Evolutionary conservation across 2,888 invertebrate species (phyloP).

Genomic region (Limnephilus rhombicus): DNA sequence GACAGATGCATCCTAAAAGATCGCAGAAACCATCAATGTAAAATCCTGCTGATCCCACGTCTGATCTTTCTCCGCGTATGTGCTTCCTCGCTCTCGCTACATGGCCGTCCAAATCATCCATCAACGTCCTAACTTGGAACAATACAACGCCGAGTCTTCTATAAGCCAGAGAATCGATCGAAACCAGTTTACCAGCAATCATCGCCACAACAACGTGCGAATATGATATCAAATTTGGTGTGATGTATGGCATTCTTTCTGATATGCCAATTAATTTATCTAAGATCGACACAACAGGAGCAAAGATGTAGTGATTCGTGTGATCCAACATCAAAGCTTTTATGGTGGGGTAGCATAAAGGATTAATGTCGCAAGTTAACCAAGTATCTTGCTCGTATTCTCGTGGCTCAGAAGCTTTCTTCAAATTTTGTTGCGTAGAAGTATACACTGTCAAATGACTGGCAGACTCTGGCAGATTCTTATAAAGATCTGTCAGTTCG

Average conservation of each 20-base stretch:
- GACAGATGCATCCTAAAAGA: conserved; percentile 84
- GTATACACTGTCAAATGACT: conserved; percentile 67
- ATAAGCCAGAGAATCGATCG: conserved; percentile 84
- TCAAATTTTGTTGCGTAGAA: conserved; percentile 60
- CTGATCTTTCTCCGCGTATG: conserved; percentile 86
- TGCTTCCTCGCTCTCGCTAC: conserved; percentile 88
- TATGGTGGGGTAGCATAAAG: conserved; percentile 88
- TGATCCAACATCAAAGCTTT: conserved; percentile 91
- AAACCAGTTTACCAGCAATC: conserved; percentile 85
- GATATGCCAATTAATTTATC: conserved; percentile 84
- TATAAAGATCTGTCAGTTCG: conserved; percentile 67
- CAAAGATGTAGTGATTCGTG: conserved; percentile 89
- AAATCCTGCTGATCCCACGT: conserved; percentile 89
- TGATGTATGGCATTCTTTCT: conserved; percentile 79
- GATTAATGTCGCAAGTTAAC: conserved; percentile 85
- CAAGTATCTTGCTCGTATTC: conserved; percentile 78
- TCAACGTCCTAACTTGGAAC: conserved; percentile 88
- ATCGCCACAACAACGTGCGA: conserved; percentile 88
- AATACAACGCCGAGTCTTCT: conserved; percentile 86
- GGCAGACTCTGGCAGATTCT: conserved; percentile 34
- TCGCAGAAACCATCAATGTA: conserved; percentile 91
- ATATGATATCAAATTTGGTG: conserved; percentile 90
- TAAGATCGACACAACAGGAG: conserved; percentile 86
- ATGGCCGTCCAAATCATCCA: conserved; percentile 92
- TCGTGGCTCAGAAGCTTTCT: background rate